Conservation (phyloP, 2,888 invertebrate genomes). For the Tachystola acroxantha region DNA sequence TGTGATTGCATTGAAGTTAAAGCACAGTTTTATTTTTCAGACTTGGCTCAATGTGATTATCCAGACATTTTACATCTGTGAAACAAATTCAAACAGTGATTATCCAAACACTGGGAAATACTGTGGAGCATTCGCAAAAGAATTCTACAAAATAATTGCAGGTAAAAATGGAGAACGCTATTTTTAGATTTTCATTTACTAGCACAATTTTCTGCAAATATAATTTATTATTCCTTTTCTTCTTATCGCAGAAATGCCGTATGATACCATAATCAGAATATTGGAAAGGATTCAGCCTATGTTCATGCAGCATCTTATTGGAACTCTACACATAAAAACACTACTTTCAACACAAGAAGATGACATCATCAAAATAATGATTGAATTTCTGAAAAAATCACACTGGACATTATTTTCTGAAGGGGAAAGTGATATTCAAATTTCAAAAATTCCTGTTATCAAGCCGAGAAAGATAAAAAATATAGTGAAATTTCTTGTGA, state of each 20-base stretch:
- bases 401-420: slow-evolving; percentile 36
- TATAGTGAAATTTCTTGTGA: slow-evolving; percentile 31
- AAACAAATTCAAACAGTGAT: slow-evolving; percentile 46
- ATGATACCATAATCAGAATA: slow-evolving; percentile 40
- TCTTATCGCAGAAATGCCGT: slow-evolving; percentile 49
- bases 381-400: slow-evolving; percentile 34
- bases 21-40: too few species aligned
- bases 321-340: slow-evolving; percentile 34
- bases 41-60: slow-evolving; percentile 55
- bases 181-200: not conserved
- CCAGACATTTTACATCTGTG: slow-evolving; percentile 56
- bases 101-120: slow-evolving; percentile 55
- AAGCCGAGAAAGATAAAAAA: slow-evolving; percentile 30
- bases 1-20: too few species aligned
- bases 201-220: not conserved
- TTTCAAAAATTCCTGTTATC: slow-evolving; percentile 22
- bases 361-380: slow-evolving; percentile 40
- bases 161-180: slow-evolving; percentile 38
- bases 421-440: slow-evolving; percentile 21
- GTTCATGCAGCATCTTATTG: slow-evolving; percentile 51
- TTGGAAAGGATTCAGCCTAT: slow-evolving; percentile 52
- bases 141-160: slow-evolving; percentile 52
- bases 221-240: not conserved
- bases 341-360: slow-evolving; percentile 34
- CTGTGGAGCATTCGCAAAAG: slow-evolving; percentile 43